These are phyloP conservation scores for Caiman crocodilus DNA, from an alignment of 2,797 vertebrate genomes.

Conservation along the genomic window DNA sequence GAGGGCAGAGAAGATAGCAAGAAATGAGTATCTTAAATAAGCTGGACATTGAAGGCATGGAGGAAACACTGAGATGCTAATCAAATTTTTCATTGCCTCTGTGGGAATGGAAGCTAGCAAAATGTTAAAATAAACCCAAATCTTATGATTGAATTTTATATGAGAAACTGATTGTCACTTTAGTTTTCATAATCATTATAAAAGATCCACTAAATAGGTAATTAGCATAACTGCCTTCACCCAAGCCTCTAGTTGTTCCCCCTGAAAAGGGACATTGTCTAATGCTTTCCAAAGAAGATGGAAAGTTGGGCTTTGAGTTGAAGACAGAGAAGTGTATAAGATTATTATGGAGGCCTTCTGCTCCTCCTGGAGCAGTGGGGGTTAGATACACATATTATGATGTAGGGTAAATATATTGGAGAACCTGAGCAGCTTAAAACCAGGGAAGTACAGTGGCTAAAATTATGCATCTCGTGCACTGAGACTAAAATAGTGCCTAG, in stretches of 20 bases:
- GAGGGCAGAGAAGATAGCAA: conserved; percentile 33
- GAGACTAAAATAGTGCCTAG: neutral
- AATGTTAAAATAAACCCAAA: conserved; percentile 24
- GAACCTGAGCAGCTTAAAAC: neutral
- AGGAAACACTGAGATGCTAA: conserved; percentile 19
- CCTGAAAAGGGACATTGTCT: too few relatives aligned
- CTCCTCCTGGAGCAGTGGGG: neutral
- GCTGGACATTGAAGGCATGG: conserved; percentile 12
- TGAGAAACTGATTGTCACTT: too few relatives aligned
- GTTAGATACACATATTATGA: neutral
- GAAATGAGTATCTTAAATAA: neutral
- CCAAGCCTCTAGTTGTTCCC: neutral
- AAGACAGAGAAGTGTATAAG: too few relatives aligned
- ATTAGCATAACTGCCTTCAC: neutral
- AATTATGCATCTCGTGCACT: neutral
- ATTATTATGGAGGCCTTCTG: neutral
- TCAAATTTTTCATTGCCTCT: neutral
- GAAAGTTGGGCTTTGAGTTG: too few relatives aligned
- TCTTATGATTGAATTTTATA: neutral
- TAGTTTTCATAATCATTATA: too few relatives aligned
- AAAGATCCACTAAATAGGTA: too few relatives aligned
- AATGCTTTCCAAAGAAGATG: too few relatives aligned
- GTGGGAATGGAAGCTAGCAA: conserved; percentile 23
- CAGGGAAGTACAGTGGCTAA: neutral
- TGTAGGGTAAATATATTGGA: neutral